Conservation (phyloP, 2,797 vertebrate genomes). For the Masticophis lateralis region DNA sequence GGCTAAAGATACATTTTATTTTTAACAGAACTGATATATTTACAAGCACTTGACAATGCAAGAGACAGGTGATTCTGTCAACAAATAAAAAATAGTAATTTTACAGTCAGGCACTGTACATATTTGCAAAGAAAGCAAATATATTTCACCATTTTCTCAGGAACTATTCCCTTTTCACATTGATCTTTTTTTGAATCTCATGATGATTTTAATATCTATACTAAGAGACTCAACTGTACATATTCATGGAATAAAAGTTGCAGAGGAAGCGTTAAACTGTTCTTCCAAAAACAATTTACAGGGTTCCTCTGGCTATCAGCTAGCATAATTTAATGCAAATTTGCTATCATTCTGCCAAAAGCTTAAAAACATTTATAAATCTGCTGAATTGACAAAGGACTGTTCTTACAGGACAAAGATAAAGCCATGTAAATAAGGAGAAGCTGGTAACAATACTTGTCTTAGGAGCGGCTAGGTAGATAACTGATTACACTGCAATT, state of each 20-base stretch:
- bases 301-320: not conserved
- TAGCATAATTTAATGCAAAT: not conserved
- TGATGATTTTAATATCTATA: not conserved
- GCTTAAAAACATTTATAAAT: not conserved
- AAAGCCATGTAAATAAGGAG: not conserved
- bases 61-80: slow-evolving; percentile 47
- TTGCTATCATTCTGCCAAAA: not conserved
- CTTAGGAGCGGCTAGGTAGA: not conserved
- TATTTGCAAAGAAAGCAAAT: slow-evolving; percentile 23
- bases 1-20: slow-evolving; percentile 55
- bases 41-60: slow-evolving; percentile 64
- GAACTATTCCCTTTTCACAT: not conserved
- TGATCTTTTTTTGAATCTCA: not conserved
- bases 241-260: not conserved
- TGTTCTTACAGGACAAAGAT: not conserved
- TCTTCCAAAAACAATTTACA: not conserved
- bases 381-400: not conserved
- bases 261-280: not conserved
- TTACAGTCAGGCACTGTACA: slow-evolving; percentile 39
- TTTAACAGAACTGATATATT: slow-evolving; percentile 62
- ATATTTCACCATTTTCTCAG: not conserved
- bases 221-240: not conserved
- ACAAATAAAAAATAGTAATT: slow-evolving; percentile 49
- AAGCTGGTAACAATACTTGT: not conserved
- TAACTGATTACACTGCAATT: not conserved